Percentiles rank a stretch among this genome's conserved stretches.
Conservation (phyloP, 2,113 vertebrate genomes). For the Oceanodroma tethys region DNA sequence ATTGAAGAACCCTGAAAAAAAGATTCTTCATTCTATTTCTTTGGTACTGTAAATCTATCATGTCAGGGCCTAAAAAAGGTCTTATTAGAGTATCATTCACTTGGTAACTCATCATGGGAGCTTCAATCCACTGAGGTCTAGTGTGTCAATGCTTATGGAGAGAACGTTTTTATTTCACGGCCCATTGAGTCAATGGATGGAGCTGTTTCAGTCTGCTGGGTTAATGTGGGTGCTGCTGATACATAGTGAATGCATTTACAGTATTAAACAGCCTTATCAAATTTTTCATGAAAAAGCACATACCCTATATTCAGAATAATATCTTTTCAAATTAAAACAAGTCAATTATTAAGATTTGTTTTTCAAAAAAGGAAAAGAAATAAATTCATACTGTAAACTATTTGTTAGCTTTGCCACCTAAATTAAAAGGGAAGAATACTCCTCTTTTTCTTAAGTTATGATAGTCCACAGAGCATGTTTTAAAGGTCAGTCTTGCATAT, state of each 20-base stretch:
- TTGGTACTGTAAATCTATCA: neutral
- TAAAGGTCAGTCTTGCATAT: neutral
- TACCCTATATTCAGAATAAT: neutral
- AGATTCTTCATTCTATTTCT: neutral
- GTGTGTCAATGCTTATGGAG: neutral
- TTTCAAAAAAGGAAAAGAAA: neutral
- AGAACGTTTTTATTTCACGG: constrained; percentile 48
- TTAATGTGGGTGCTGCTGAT: constrained; percentile 26
- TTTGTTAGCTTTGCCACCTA: neutral
- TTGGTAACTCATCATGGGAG: neutral
- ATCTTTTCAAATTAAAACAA: neutral
- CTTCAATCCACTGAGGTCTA: neutral
- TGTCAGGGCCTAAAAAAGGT: neutral
- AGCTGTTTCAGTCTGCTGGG: constrained; percentile 30
- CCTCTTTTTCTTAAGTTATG: neutral
- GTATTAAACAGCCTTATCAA: neutral
- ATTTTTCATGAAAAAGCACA: neutral
- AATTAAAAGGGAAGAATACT: neutral
- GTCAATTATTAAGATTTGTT: neutral
- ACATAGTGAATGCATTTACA: neutral
- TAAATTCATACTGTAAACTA: neutral
- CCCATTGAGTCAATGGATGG: constrained; percentile 22
- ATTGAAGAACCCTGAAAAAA: neutral
- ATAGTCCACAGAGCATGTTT: neutral
- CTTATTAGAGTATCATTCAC: neutral